A percentile compares a stretch with the other conserved stretches of the same genome.
Conservation (phyloP, 2,888 invertebrate species). For the Beris chalybata region DNA sequence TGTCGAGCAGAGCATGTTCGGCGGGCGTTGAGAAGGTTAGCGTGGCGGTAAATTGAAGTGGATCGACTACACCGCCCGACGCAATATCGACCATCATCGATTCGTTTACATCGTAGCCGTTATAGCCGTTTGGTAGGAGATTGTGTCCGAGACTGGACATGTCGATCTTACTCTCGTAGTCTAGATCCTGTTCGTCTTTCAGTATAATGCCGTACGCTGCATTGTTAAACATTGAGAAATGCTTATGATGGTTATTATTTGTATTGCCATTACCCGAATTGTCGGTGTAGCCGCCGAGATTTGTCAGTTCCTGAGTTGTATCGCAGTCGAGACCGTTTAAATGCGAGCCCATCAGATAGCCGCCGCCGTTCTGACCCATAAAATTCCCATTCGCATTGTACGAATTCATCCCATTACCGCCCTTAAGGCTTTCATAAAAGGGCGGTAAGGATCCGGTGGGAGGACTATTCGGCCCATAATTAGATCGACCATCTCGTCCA, state of each 20-base stretch:
- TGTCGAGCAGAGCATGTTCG: constrained; percentile 75
- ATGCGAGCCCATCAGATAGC: constrained; percentile 68
- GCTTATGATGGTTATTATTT: constrained; percentile 56
- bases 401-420: constrained; percentile 68
- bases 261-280: constrained; percentile 46
- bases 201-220: constrained; percentile 78
- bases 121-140: constrained; percentile 58
- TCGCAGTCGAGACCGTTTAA: constrained; percentile 53
- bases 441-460: constrained; percentile 87
- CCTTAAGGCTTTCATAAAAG: constrained; percentile 84
- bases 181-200: constrained; percentile 78
- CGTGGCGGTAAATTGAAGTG: constrained; percentile 79
- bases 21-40: constrained; percentile 77
- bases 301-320: constrained; percentile 63
- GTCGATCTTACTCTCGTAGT: constrained; percentile 76
- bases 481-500: constrained; percentile 79
- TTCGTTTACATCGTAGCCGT: constrained; percentile 68
- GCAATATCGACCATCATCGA: constrained; percentile 85
- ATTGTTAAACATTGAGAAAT: constrained; percentile 76
- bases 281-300: constrained; percentile 46
- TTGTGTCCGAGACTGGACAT: constrained; percentile 54
- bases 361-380: constrained; percentile 65
- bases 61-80: constrained; percentile 66
- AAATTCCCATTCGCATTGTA: constrained; percentile 68
- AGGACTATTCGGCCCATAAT: constrained; percentile 85